Evolutionary conservation across 2,888 invertebrate genomes (phyloP), one percentile per base, ranked within the genome.

Genomic region (Teleogryllus oceanicus): DNA sequence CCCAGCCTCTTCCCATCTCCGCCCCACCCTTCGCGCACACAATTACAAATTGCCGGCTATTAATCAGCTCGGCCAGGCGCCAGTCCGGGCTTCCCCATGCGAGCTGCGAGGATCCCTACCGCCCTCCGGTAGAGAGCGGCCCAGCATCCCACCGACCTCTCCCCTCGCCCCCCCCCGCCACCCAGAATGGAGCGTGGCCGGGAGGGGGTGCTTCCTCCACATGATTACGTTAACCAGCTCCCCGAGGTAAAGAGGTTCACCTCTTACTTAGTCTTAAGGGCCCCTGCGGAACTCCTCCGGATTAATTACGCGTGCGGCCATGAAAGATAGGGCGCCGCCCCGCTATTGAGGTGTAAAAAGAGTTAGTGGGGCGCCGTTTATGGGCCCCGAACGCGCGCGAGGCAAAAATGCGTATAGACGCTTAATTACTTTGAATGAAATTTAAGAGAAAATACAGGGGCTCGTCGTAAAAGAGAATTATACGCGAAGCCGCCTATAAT

Each of bases 11-110:
- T 78, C 20, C 24, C 78, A 21, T 21, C 21, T 21, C 21, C 21
- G 21, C 49, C 10, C 62, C 0, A 4, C 62, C 3, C 11, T 12
- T 0, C 62, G n/a, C 62, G n/a, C 62, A 13, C 62, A n/a, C 62
- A 62, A 62, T 62, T 62, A 62, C 62, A 62, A 62, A 62, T 62
- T 62, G n/a, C 62, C n/a, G 62, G 62, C 62, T 62, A 62, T 62
- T 62, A 62, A 62, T 62, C 62, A 62, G 62, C 62, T n/a, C 62
- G n/a, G 62, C 16, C 37, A 62, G 13, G 62, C 62, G 62, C n/a
- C 62, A 18, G 62, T 62, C n/a, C 11, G 62, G 62, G 62, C 62
- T 18, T 62, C 62, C 62, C n/a, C 62, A 8, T 10, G 62, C 62
- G 37, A 8, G 37, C 37, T 8, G 37, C 37, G 37, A 37, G 37